Conservation (phyloP, 2,797 vertebrate genomes). For the Hemitrygon akajei region DNA sequence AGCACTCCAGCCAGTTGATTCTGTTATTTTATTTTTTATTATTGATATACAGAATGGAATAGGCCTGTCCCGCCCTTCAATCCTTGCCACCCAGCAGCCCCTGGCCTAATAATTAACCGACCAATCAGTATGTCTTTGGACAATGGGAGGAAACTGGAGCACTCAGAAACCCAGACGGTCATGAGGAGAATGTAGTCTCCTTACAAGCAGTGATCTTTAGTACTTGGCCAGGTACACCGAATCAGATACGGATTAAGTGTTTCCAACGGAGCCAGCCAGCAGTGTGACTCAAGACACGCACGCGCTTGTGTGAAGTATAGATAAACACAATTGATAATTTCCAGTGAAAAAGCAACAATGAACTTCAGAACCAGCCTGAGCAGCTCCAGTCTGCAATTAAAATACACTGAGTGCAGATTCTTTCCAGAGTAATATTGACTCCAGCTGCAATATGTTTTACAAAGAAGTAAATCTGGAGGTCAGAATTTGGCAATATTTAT, state of each 20-base stretch:
- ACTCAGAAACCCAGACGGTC: no score
- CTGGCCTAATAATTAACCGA: no score
- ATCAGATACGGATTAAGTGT: not conserved
- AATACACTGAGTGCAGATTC: not conserved
- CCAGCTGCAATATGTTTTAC: constrained; percentile 29
- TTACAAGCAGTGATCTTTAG: no score
- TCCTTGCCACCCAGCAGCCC: no score
- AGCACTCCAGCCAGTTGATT: no score
- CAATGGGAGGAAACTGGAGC: no score
- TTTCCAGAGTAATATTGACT: not conserved
- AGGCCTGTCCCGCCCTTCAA: no score
- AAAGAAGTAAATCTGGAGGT: constrained; percentile 22
- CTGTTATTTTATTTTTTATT: no score
- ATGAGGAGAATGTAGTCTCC: no score
- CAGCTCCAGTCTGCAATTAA: not conserved
- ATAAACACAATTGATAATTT: not conserved
- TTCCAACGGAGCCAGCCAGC: not conserved
- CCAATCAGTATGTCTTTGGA: no score
- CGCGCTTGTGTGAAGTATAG: not conserved
- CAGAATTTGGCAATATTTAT: constrained; percentile 33
- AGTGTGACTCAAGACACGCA: not conserved
- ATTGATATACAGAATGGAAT: no score
- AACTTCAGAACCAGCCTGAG: not conserved
- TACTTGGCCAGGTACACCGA: no score
- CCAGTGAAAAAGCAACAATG: not conserved